phyloP scores from a whole-genome alignment of 2,888 invertebrate genomes.

The Caenorhabditis auriculariae region DNA sequence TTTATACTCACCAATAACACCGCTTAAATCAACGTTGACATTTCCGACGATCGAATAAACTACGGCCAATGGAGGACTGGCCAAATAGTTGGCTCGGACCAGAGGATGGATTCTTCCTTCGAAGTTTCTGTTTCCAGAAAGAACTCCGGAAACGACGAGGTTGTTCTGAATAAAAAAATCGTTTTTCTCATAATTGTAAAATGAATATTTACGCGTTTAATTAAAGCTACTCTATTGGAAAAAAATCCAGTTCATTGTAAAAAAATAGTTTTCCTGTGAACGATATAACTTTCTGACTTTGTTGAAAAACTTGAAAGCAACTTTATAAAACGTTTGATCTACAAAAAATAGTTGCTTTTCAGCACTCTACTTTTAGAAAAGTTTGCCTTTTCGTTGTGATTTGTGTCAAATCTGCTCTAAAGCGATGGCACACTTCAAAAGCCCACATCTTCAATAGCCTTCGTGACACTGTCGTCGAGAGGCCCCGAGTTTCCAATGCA shows the following conservation, averaged over 20 bases:
- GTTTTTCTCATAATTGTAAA: background rate
- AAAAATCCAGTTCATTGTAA: background rate
- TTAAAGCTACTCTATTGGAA: too few relatives aligned
- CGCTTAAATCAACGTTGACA: constrained; percentile 88
- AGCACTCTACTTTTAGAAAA: too few relatives aligned
- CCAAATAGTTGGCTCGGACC: constrained; percentile 90
- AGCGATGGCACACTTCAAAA: too few relatives aligned
- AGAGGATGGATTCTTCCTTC: constrained; percentile 96
- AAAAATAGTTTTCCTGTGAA: background rate
- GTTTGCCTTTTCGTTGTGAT: too few relatives aligned
- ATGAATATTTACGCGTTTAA: too few relatives aligned
- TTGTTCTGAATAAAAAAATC: constrained; percentile 73
- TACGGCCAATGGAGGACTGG: constrained; percentile 93
- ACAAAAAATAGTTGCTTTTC: too few relatives aligned
- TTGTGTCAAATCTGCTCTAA: too few relatives aligned
- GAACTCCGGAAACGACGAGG: constrained; percentile 88
- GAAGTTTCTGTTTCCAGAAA: constrained; percentile 96
- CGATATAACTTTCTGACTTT: background rate
- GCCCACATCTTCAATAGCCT: constrained; percentile 88
- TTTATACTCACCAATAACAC: constrained; percentile 24
- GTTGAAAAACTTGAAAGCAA: too few relatives aligned
- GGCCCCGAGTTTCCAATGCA: constrained; percentile 98
- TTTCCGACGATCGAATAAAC: constrained; percentile 95
- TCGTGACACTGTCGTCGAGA: constrained; percentile 84
- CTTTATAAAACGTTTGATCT: too few relatives aligned